phyloP scores from a whole-genome alignment of 2,797 vertebrate genomes.

The Myotis planiceps region DNA sequence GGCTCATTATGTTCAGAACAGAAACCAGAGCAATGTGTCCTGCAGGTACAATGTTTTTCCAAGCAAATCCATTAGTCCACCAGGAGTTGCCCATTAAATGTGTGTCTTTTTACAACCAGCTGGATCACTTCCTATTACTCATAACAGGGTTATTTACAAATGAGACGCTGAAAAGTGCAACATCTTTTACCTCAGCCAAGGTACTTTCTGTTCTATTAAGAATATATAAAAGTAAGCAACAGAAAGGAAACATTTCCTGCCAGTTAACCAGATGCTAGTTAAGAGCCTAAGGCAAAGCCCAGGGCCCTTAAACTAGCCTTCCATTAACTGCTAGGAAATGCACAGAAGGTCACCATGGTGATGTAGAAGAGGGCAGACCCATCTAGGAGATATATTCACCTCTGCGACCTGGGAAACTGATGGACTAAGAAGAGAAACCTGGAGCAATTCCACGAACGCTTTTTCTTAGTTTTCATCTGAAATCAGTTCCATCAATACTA shows the following conservation, averaged over 20 bases:
- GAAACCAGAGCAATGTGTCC: constrained; percentile 60
- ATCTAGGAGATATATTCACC: not conserved
- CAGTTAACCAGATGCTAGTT: constrained; percentile 78
- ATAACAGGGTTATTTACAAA: constrained; percentile 82
- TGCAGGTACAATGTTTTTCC: constrained; percentile 70
- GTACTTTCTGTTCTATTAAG: constrained; percentile 73
- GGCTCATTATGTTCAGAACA: constrained; percentile 71
- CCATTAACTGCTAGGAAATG: constrained; percentile 66
- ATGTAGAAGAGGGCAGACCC: not conserved
- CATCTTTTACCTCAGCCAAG: constrained; percentile 64
- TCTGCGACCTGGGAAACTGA: not conserved
- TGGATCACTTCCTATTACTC: constrained; percentile 77
- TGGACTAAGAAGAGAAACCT: not conserved
- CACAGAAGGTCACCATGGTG: constrained; percentile 20
- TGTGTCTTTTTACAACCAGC: constrained; percentile 74
- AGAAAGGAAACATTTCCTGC: constrained; percentile 77
- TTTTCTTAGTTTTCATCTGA: not conserved
- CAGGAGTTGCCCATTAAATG: constrained; percentile 71
- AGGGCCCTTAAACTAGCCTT: constrained; percentile 56
- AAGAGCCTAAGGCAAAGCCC: constrained; percentile 70
- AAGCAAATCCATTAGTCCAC: constrained; percentile 68
- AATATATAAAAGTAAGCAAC: constrained; percentile 74
- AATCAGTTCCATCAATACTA: not conserved
- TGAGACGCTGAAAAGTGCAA: constrained; percentile 68
- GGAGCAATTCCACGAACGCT: not conserved